A percentile compares a stretch with the other conserved stretches of the same genome.
Conservation (phyloP, 2,888 invertebrate genomes). For the Minunthozetes semirufus region DNA sequence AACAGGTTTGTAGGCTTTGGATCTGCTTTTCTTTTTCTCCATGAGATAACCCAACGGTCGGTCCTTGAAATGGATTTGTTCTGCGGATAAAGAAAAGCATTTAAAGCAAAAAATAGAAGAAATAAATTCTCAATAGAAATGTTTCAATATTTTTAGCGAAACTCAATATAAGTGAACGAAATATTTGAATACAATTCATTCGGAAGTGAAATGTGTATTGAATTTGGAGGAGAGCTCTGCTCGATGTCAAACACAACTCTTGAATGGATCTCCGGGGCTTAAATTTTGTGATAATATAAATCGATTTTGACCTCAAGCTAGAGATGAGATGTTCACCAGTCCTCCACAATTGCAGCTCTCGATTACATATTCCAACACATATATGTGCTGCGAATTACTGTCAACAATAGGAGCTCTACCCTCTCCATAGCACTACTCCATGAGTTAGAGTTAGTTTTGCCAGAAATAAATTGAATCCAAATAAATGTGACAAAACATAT, state of each 20-base stretch:
- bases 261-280: neutral
- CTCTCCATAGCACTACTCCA: no score
- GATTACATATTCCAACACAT: no score
- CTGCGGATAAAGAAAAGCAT: no score
- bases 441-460: no score
- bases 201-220: neutral
- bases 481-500: no score
- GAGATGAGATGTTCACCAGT: neutral
- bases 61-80: no score
- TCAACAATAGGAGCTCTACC: no score
- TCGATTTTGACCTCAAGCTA: slow-evolving; percentile 1
- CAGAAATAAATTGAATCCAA: no score
- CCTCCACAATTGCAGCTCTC: no score
- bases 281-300: neutral
- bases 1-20: slow-evolving; percentile 25
- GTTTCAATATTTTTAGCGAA: neutral
- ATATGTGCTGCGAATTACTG: no score
- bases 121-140: neutral
- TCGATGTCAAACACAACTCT: neutral
- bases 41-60: slow-evolving; percentile 41
- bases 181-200: no score
- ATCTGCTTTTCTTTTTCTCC: slow-evolving; percentile 44
- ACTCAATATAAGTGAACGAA: no score
- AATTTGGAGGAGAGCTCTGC: neutral
- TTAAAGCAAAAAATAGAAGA: neutral